Evolutionary conservation across 2,888 invertebrate genomes (phyloP), one percentile per base, ranked within the genome.

Genomic region (Dicranocentrus wangi): DNA sequence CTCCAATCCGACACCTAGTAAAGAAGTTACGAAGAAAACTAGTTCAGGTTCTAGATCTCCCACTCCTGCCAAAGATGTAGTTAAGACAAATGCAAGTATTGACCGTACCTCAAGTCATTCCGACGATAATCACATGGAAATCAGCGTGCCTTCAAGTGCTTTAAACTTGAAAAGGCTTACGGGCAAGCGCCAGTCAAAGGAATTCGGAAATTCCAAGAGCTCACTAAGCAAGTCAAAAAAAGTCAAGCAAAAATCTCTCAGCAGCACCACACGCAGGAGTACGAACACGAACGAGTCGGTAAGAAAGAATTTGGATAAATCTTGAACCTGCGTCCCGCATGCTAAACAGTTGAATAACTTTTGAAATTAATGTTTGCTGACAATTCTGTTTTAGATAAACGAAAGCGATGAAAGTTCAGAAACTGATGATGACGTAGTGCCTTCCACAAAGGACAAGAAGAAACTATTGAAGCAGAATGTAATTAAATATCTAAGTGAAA

Each of bases 401-500:
- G n/a, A n/a, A 1, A 53, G 39, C 43, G 63, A 47, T 0, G 80
- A 68, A 3, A 69, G 61, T 27, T 73, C 80, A 2, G 61, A 61
- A 0, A 58, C 69, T 5, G 70, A 75, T 25, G 73, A 73, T 13
- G 73, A 69, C 8, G 75, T 53, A 17, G 70, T 27, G 15, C 10
- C 19, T 0, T 28, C 55, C 39, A 15, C 70, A 15, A 75, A 73
- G 27, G 75, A 70, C 0, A 72, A 72, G 69, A 80, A 60, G 23
- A 82, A 68, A 13, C 42, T 28, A 0, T 39, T 82, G 39, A 83
- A 83, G 25, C 51, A 53, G 10, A 43, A 27, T 15, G 80, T 84
- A 5, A 51, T 84, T 0, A 68, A 83, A 32, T 82, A 68, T 51
- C 47, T 83, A 42, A 23, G 27, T 13, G 66, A 75, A 7, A 84